These are phyloP conservation scores for Dryocosmus kuriphilus DNA, from an alignment of 2,888 invertebrate species.

Conservation along the genomic window DNA sequence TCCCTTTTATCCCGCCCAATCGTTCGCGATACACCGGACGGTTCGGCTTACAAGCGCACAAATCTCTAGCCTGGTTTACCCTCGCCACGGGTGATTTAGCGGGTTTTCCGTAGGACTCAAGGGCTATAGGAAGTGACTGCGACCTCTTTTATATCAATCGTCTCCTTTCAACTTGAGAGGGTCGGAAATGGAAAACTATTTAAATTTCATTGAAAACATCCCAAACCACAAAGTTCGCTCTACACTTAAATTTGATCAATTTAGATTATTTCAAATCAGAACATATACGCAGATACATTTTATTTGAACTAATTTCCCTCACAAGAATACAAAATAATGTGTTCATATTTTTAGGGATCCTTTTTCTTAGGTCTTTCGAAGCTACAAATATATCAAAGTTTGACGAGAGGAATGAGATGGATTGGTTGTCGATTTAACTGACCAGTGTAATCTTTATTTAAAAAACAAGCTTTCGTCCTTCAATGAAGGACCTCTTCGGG, in stretches of 20 bases:
- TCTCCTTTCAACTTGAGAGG: background rate
- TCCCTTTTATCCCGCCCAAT: slow-evolving; percentile 76
- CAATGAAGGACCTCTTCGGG: too few species aligned
- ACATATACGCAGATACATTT: too few species aligned
- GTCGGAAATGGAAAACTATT: background rate
- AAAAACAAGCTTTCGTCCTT: too few species aligned
- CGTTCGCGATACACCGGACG: slow-evolving; percentile 74
- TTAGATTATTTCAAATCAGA: background rate
- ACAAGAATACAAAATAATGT: too few species aligned
- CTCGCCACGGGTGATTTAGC: slow-evolving; percentile 74
- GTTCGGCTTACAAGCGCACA: slow-evolving; percentile 70
- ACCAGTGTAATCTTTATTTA: too few species aligned
- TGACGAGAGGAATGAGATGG: too few species aligned
- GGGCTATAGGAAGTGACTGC: slow-evolving; percentile 58
- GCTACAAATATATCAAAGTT: too few species aligned
- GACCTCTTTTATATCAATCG: slow-evolving; percentile 75
- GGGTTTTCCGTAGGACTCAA: slow-evolving; percentile 67
- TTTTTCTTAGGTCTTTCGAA: too few species aligned
- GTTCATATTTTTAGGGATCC: too few species aligned
- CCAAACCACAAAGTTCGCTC: background rate
- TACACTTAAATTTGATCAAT: background rate
- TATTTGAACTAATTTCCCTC: too few species aligned
- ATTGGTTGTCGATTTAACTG: too few species aligned
- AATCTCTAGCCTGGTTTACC: slow-evolving; percentile 70
- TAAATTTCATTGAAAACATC: background rate